Conservation (phyloP, 2,888 invertebrate species). For the Phoenoteleia sp. region DNA sequence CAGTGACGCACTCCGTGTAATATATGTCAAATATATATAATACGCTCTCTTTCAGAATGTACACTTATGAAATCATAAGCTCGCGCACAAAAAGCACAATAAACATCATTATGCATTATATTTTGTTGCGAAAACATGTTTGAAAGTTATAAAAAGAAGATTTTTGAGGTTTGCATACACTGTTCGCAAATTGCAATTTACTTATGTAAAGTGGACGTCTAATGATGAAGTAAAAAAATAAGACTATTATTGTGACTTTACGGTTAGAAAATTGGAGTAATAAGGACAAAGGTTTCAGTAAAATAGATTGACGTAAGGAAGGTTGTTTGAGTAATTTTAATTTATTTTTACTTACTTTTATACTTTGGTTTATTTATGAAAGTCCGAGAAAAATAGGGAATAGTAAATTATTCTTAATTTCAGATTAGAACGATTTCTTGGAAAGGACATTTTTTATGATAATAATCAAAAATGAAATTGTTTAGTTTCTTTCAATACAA, state of each 20-base stretch:
- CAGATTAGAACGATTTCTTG: not conserved
- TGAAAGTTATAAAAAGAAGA: not conserved
- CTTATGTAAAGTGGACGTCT: conserved; percentile 28
- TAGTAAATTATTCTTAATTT: not conserved
- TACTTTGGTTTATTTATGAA: not conserved
- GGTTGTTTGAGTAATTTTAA: not conserved
- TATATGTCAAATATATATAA: conserved; percentile 22
- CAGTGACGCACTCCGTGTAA: conserved; percentile 11
- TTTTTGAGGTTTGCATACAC: not conserved
- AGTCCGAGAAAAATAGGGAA: not conserved
- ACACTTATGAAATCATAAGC: conserved; percentile 29
- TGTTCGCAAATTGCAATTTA: not conserved
- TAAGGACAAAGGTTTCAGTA: not conserved
- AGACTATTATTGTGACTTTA: conserved; percentile 10
- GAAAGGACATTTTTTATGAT: not conserved
- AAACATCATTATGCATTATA: conserved; percentile 38
- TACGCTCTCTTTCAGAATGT: not conserved
- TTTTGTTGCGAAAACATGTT: conserved; percentile 36
- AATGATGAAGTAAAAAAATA: conserved; percentile 24
- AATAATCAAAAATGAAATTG: not conserved
- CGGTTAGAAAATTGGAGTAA: conserved; percentile 4
- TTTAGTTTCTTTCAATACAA: not conserved
- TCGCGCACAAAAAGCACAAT: conserved; percentile 5
- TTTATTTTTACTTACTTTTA: not conserved
- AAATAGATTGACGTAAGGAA: conserved; percentile 4